Percentiles rank a stretch among this genome's conserved stretches.
Evolutionary conservation across 1,140 invertebrate genomes (phyloP).

Genomic region (Monochamus saltuarius): DNA sequence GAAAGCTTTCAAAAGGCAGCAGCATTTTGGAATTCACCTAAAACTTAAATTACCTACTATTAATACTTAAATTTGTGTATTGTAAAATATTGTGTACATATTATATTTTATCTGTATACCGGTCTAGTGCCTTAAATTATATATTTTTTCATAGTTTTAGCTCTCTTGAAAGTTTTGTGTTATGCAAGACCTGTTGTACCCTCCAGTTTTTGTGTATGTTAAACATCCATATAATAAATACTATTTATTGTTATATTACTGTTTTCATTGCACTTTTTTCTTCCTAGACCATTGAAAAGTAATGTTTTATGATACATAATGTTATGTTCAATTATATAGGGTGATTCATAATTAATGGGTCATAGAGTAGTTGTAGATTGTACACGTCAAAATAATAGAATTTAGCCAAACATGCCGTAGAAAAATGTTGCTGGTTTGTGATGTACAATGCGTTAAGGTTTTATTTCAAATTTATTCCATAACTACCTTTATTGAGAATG

Average conservation of each 20-base stretch:
- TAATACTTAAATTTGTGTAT: slow-evolving; percentile 3
- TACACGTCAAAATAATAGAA: too few species aligned
- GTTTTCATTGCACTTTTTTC: slow-evolving; percentile 5
- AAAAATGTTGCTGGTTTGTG: too few species aligned
- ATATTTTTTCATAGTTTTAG: slow-evolving; percentile 22
- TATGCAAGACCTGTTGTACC: slow-evolving; percentile 27
- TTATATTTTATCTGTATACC: slow-evolving; percentile 26
- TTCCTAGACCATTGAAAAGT: too few species aligned
- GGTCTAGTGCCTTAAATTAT: slow-evolving; percentile 30
- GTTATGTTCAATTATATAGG: too few species aligned
- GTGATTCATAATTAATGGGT: too few species aligned
- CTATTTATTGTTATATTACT: slow-evolving; percentile 22
- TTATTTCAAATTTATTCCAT: too few species aligned
- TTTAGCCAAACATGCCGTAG: too few species aligned
- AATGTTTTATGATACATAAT: too few species aligned
- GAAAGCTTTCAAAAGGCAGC: slow-evolving; percentile 44
- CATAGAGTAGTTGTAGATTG: too few species aligned
- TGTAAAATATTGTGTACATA: slow-evolving; percentile 29
- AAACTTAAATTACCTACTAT: slow-evolving; percentile 32
- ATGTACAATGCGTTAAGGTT: too few species aligned
- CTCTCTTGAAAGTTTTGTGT: slow-evolving; percentile 27
- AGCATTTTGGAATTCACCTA: slow-evolving; percentile 45
- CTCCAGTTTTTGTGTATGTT: slow-evolving; percentile 25
- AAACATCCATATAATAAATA: slow-evolving; percentile 25
- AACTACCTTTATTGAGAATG: too few species aligned